A percentile compares a stretch with the other conserved stretches of the same genome.
phyloP scores from a whole-genome alignment of 2,888 invertebrate genomes.

The Acrobasis suavella region DNA sequence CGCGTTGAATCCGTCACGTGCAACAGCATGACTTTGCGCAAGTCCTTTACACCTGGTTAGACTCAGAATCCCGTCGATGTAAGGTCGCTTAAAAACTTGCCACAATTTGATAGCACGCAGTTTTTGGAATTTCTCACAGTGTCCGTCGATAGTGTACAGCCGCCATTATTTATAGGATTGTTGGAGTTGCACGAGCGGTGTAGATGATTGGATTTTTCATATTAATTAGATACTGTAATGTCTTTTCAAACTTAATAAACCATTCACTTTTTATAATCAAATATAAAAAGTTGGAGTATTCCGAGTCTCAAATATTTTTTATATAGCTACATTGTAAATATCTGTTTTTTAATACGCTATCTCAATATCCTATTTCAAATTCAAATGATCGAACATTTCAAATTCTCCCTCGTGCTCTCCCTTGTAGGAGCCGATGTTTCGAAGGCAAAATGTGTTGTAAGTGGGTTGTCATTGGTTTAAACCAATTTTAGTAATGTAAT shows the following conservation, averaged over 20 bases:
- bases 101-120: not conserved
- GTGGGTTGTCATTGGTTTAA: slow-evolving; percentile 4
- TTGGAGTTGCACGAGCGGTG: slow-evolving; percentile 5
- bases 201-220: not conserved
- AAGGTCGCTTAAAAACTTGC: not conserved
- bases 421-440: slow-evolving; percentile 9
- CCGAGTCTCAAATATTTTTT: not conserved
- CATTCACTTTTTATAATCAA: too few species aligned
- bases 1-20: too few species aligned
- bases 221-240: too few species aligned
- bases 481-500: not conserved
- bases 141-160: slow-evolving; percentile 3
- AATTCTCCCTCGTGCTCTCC: slow-evolving; percentile 11
- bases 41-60: too few species aligned
- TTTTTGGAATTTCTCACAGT: slow-evolving; percentile 3
- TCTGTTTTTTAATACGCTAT: not conserved
- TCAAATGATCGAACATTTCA: not conserved
- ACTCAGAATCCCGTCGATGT: too few species aligned
- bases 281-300: too few species aligned
- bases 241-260: too few species aligned
- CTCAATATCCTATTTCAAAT: not conserved
- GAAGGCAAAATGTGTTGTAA: slow-evolving; percentile 16
- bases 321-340: slow-evolving; percentile 3
- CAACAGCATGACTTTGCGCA: too few species aligned
- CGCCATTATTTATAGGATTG: slow-evolving; percentile 18